phyloP scores from a whole-genome alignment of 2,888 invertebrate genomes.

The Hemithea aestivaria region DNA sequence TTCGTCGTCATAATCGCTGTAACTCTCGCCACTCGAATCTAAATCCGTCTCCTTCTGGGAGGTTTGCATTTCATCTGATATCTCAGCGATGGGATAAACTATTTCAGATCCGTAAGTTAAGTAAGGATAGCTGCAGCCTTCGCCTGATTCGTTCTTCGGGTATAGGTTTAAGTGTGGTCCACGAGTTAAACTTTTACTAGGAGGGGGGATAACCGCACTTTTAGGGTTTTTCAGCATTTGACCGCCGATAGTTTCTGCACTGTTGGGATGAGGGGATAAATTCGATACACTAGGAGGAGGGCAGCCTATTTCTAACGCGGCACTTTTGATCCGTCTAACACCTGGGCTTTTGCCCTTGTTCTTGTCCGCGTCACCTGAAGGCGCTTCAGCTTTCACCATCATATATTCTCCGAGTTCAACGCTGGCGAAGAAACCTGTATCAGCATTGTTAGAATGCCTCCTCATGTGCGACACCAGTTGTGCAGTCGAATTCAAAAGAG shows the following conservation, averaged over 20 bases:
- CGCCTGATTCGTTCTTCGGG: constrained; percentile 82
- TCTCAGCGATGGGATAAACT: constrained; percentile 91
- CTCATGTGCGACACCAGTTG: constrained; percentile 75
- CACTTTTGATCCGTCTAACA: constrained; percentile 84
- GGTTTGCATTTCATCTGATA: constrained; percentile 87
- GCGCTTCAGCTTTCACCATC: constrained; percentile 74
- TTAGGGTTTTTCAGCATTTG: constrained; percentile 83
- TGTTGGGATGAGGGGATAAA: constrained; percentile 89
- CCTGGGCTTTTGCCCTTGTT: constrained; percentile 79
- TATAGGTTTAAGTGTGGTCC: constrained; percentile 85
- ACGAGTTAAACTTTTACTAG: constrained; percentile 83
- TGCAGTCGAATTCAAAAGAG: constrained; percentile 70
- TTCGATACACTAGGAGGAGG: constrained; percentile 84
- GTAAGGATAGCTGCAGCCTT: constrained; percentile 86
- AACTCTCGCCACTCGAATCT: constrained; percentile 79
- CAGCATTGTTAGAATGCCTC: constrained; percentile 81
- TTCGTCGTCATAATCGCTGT: constrained; percentile 81
- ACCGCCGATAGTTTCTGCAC: constrained; percentile 86
- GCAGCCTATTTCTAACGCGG: constrained; percentile 85
- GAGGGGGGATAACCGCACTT: constrained; percentile 82
- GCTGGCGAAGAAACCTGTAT: constrained; percentile 78
- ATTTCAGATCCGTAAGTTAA: constrained; percentile 85
- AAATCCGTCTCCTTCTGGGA: constrained; percentile 82
- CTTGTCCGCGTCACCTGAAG: constrained; percentile 62
- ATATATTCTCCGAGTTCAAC: constrained; percentile 75